Conservation (phyloP, 1,140 invertebrate genomes). For the Drosophila lacteicornis region DNA sequence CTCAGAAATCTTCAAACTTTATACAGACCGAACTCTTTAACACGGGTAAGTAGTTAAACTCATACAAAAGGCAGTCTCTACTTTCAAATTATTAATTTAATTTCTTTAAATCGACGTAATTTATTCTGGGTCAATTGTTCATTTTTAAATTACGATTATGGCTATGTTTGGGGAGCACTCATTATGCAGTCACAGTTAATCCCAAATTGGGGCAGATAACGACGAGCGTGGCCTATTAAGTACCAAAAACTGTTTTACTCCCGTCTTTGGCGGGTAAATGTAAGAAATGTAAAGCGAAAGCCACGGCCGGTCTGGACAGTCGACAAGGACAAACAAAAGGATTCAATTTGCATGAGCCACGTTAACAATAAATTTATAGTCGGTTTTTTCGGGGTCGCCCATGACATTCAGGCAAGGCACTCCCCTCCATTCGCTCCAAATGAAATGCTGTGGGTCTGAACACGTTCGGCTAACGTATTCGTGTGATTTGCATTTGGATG, state of each 20-base stretch:
- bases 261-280: slow-evolving; percentile 1
- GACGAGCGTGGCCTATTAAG: slow-evolving; percentile 46
- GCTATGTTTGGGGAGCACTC: slow-evolving; percentile 5
- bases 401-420: slow-evolving; percentile 7
- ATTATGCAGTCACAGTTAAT: slow-evolving; percentile 37
- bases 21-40: neutral
- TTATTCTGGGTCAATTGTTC: slow-evolving; percentile 30
- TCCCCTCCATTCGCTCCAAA: slow-evolving; percentile 15
- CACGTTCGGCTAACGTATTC: slow-evolving; percentile 60
- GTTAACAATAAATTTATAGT: slow-evolving; percentile 70
- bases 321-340: slow-evolving; percentile 43
- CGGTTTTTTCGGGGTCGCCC: slow-evolving; percentile 27
- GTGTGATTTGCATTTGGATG: slow-evolving; percentile 65
- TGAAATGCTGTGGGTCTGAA: slow-evolving; percentile 45
- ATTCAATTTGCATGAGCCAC: slow-evolving; percentile 68
- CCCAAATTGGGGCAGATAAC: slow-evolving; percentile 42
- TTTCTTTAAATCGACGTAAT: neutral
- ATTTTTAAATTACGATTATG: slow-evolving; percentile 39
- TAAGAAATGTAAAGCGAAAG: slow-evolving; percentile 35
- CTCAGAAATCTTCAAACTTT: too few relatives aligned
- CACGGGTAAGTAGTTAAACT: neutral
- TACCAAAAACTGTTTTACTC: slow-evolving; percentile 22
- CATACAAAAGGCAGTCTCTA: too few relatives aligned
- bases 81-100: slow-evolving; percentile 1
- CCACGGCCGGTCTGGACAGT: slow-evolving; percentile 32